Percentiles rank a stretch among this genome's conserved stretches.
phyloP scores from a whole-genome alignment of 2,797 vertebrate genomes.

The Cyprinodon diabolis region DNA sequence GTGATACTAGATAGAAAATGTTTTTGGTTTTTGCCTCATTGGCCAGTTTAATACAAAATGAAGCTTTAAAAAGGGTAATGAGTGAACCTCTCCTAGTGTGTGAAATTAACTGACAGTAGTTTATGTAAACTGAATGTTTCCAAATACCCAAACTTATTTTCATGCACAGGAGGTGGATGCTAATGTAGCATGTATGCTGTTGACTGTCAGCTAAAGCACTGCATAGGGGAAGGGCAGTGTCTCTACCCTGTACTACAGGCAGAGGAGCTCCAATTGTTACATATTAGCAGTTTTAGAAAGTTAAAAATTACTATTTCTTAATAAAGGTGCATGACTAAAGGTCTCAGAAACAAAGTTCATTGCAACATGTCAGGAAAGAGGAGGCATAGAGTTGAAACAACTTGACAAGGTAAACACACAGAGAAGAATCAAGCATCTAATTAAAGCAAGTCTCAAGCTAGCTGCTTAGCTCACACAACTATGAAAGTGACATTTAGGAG shows the following conservation, averaged over 20 bases:
- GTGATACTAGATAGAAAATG: background rate
- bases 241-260: background rate
- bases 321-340: background rate
- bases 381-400: constrained; percentile 38
- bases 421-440: constrained; percentile 65
- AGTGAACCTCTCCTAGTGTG: background rate
- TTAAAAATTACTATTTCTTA: background rate
- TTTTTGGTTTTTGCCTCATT: background rate
- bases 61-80: background rate
- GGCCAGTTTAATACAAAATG: background rate
- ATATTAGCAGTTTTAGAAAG: background rate
- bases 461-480: constrained; percentile 57
- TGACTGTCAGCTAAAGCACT: background rate
- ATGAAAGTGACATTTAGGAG: constrained; percentile 80
- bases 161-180: background rate
- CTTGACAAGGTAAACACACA: constrained; percentile 65
- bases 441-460: constrained; percentile 67
- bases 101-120: background rate
- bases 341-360: constrained; percentile 5
- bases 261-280: background rate
- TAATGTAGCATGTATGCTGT: background rate
- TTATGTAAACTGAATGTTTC: background rate
- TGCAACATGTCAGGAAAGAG: background rate
- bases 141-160: background rate
- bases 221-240: background rate